Percentiles rank a stretch among this genome's conserved stretches.
Conservation (phyloP, 2,113 vertebrate genomes). For the Sinocyclocheilus anophthalmus region DNA sequence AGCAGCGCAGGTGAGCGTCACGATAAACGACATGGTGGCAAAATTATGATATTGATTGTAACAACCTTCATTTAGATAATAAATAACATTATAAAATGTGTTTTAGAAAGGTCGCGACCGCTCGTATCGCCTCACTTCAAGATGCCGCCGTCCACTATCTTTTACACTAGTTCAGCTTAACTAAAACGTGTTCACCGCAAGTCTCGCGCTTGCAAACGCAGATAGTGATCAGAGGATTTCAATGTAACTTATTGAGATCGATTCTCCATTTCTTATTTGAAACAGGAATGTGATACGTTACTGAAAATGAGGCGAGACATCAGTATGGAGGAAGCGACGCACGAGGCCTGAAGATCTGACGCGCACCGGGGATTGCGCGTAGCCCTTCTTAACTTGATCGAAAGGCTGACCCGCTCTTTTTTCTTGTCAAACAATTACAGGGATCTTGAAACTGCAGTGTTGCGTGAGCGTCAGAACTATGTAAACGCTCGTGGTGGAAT, state of each 20-base stretch:
- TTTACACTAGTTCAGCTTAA: conserved; percentile 12
- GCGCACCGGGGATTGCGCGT: neutral
- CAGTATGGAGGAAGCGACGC: conserved; percentile 16
- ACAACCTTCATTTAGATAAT: neutral
- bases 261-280: neutral
- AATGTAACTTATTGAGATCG: neutral
- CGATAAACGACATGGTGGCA: neutral
- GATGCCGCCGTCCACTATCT: conserved; percentile 17
- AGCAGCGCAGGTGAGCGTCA: neutral
- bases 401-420: neutral
- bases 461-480: conserved; percentile 48
- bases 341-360: conserved; percentile 6
- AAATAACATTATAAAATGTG: neutral
- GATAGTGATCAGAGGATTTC: too few species aligned
- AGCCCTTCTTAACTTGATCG: neutral
- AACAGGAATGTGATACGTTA: conserved; percentile 20
- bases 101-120: neutral
- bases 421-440: neutral
- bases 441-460: conserved; percentile 2
- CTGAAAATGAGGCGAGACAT: neutral
- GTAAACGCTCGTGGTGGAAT: conserved; percentile 69
- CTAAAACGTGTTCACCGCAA: neutral
- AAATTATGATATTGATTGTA: neutral
- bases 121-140: neutral
- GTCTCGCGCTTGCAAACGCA: neutral